Evolutionary conservation across 2,113 vertebrate species (phyloP).

Genomic region (Scomber japonicus): DNA sequence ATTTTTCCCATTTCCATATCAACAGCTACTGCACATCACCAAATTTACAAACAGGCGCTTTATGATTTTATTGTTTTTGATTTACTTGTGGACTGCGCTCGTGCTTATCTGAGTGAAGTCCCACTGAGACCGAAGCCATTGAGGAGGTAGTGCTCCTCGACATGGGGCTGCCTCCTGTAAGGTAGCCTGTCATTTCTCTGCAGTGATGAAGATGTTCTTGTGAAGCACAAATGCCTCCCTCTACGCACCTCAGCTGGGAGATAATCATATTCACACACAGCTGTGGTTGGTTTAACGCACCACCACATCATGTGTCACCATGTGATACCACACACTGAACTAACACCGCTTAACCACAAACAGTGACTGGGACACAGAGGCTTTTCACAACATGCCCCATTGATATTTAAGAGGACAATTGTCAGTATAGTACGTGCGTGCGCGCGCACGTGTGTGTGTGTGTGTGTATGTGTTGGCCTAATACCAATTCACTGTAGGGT

Average conservation of each 20-base stretch:
- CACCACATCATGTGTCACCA: constrained; percentile 63
- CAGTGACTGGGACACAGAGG: constrained; percentile 49
- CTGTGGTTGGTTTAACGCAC: constrained; percentile 71
- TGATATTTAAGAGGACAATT: constrained; percentile 62
- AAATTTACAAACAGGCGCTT: constrained; percentile 50
- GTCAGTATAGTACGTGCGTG: constrained; percentile 37
- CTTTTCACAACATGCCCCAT: constrained; percentile 48
- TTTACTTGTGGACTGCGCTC: constrained; percentile 41
- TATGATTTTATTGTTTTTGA: constrained; percentile 58
- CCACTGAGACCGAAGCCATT: constrained; percentile 49
- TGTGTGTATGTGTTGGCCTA: constrained; percentile 42
- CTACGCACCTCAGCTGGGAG: constrained; percentile 65
- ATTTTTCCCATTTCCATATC: constrained; percentile 40
- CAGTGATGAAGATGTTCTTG: constrained; percentile 80
- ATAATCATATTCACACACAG: constrained; percentile 75
- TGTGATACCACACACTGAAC: constrained; percentile 62
- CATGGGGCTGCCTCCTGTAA: constrained; percentile 64
- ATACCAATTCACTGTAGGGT: constrained; percentile 61
- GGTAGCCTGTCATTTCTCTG: constrained; percentile 74
- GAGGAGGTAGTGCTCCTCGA: constrained; percentile 57
- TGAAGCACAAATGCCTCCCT: constrained; percentile 75
- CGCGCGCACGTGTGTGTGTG: neutral
- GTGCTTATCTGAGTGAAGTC: constrained; percentile 55
- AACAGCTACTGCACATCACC: constrained; percentile 23
- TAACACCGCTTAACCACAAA: constrained; percentile 55